Evolutionary conservation across 1,140 invertebrate species (phyloP).

Genomic region (Drosophila ambigua): DNA sequence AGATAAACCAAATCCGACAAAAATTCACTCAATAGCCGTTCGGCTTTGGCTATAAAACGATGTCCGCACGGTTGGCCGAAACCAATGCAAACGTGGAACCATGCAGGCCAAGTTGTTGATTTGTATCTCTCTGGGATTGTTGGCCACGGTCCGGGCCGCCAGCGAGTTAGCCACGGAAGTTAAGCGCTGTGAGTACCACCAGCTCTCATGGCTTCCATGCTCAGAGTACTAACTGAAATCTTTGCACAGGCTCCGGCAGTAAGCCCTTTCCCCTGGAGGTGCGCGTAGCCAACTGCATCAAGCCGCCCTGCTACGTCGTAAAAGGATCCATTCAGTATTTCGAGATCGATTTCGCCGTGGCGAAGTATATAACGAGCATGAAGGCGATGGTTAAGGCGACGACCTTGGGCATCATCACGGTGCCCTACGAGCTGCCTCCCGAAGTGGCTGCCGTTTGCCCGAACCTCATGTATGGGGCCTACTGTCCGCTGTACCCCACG

Average conservation of each 20-base stretch:
- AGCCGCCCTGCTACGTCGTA: constrained; percentile 60
- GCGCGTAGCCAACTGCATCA: constrained; percentile 51
- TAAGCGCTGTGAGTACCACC: constrained; percentile 54
- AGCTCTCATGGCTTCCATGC: fast-evolving
- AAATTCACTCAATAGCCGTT: constrained; percentile 17
- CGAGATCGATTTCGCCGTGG: constrained; percentile 72
- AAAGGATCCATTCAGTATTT: constrained; percentile 60
- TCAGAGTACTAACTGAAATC: not conserved
- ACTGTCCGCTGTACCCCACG: constrained; percentile 73
- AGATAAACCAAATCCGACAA: constrained; percentile 33
- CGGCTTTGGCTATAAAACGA: constrained; percentile 54
- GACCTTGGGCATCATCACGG: constrained; percentile 69
- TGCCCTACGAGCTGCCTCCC: constrained; percentile 70
- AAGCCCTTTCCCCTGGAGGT: constrained; percentile 75
- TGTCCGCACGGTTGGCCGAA: constrained; percentile 18
- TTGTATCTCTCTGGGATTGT: constrained; percentile 41
- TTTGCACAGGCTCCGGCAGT: constrained; percentile 57
- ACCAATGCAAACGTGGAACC: constrained; percentile 24
- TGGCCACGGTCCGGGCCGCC: constrained; percentile 16
- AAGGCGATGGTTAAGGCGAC: constrained; percentile 70
- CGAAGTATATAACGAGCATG: constrained; percentile 62
- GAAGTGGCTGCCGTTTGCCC: constrained; percentile 68
- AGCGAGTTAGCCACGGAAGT: constrained; percentile 53
- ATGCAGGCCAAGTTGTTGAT: constrained; percentile 46
- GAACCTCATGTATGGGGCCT: constrained; percentile 73